A percentile compares a stretch with the other conserved stretches of the same genome.
These are phyloP conservation scores for Hippasteria phrygiana DNA, from an alignment of 53 echinoderm and acorn worm genomes.

Conservation along the genomic window DNA sequence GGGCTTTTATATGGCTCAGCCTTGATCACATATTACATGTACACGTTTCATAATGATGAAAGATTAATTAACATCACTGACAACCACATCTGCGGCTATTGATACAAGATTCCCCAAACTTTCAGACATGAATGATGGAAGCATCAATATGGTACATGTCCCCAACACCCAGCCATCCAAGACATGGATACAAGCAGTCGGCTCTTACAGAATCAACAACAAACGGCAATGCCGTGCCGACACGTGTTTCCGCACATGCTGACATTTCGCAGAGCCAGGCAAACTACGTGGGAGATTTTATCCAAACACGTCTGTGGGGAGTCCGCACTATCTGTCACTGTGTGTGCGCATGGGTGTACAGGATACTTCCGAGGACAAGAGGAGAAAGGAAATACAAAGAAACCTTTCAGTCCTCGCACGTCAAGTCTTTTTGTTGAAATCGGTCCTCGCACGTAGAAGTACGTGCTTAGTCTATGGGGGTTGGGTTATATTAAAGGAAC, in stretches of 20 bases:
- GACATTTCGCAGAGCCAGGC: constrained; percentile 39
- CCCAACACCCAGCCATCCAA: background rate
- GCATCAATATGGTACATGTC: constrained; percentile 26
- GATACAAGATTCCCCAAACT: background rate
- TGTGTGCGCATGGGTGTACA: too few species aligned
- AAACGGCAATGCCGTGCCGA: constrained; percentile 21
- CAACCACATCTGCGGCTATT: constrained; percentile 45
- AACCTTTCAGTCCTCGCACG: too few species aligned
- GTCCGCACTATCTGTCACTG: too few species aligned
- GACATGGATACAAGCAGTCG: background rate
- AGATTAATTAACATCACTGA: background rate
- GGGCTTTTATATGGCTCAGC: too few species aligned
- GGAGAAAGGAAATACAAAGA: too few species aligned
- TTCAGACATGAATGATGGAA: constrained; percentile 19
- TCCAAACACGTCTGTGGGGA: background rate
- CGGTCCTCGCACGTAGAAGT: too few species aligned
- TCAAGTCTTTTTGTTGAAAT: too few species aligned
- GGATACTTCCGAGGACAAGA: too few species aligned
- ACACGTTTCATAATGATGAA: constrained; percentile 14
- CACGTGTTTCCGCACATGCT: constrained; percentile 64
- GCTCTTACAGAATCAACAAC: constrained; percentile 22
- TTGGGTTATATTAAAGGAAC: too few species aligned
- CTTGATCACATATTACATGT: background rate
- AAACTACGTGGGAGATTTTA: constrained; percentile 32
- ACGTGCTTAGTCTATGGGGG: too few species aligned